Evolutionary conservation across 2,113 vertebrate species (phyloP).

Genomic region (Crotalus tigris): DNA sequence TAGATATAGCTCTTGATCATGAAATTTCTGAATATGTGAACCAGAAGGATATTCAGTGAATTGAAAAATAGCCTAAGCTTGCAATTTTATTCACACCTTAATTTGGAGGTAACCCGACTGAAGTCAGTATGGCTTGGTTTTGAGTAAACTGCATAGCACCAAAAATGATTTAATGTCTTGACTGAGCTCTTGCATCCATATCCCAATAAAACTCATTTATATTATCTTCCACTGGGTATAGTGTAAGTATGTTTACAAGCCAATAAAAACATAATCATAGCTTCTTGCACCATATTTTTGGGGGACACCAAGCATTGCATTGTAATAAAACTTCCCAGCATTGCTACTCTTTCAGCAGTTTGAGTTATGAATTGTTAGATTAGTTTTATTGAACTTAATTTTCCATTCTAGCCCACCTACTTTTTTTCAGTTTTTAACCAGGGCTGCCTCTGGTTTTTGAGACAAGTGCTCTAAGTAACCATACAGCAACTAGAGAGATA

Average conservation of each 20-base stretch:
- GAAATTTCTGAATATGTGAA: neutral
- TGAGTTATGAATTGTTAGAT: neutral
- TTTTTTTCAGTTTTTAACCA: neutral
- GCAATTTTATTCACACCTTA: neutral
- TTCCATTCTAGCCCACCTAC: neutral
- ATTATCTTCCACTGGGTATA: neutral
- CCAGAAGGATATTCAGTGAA: neutral
- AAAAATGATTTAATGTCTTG: neutral
- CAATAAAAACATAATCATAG: neutral
- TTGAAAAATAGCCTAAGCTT: neutral
- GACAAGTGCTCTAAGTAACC: neutral
- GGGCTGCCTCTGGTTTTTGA: neutral
- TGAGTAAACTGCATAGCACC: neutral
- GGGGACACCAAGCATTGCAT: neutral
- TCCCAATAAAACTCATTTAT: neutral
- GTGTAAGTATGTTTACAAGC: neutral
- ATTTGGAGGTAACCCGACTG: neutral
- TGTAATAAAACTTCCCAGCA: neutral
- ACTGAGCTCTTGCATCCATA: neutral
- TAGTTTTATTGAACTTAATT: neutral
- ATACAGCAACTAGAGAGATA: neutral
- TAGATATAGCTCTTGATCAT: neutral
- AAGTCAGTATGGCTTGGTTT: neutral
- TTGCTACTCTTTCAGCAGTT: neutral
- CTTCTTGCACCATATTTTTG: neutral